Percentiles rank a stretch among this genome's conserved stretches.
Evolutionary conservation across 2,888 invertebrate species (phyloP).

Genomic region (Myopa testacea): DNA sequence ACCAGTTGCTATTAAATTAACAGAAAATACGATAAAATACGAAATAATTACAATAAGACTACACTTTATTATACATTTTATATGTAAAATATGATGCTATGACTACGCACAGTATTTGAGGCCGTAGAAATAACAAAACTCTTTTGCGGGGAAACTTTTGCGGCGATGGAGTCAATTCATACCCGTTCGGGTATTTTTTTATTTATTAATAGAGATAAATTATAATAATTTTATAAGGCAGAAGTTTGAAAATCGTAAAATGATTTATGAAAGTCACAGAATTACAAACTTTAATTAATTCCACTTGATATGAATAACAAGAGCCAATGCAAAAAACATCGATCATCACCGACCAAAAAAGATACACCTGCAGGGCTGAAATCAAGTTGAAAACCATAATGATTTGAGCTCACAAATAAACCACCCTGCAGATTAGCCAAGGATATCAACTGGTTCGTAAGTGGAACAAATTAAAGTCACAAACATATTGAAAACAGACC

Average conservation of each 20-base stretch:
- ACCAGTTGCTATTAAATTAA: too few relatives aligned
- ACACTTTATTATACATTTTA: too few relatives aligned
- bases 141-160: too few relatives aligned
- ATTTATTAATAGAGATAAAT: too few relatives aligned
- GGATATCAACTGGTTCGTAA: constrained; percentile 54
- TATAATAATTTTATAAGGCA: too few relatives aligned
- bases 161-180: too few relatives aligned
- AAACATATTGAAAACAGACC: constrained; percentile 53
- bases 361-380: constrained; percentile 47
- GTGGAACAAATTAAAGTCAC: constrained; percentile 61
- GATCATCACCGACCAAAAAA: not conserved
- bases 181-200: too few relatives aligned
- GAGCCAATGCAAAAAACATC: constrained; percentile 16
- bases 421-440: constrained; percentile 62
- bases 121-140: too few relatives aligned
- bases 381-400: constrained; percentile 47
- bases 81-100: too few relatives aligned
- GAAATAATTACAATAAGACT: too few relatives aligned
- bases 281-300: constrained; percentile 28
- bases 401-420: constrained; percentile 59
- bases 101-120: too few relatives aligned
- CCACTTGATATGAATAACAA: constrained; percentile 29
- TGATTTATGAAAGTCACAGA: not conserved
- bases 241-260: not conserved
- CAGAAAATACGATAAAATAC: too few relatives aligned